phyloP scores from a whole-genome alignment of 2,888 invertebrate species.

The Agrochola lota region DNA sequence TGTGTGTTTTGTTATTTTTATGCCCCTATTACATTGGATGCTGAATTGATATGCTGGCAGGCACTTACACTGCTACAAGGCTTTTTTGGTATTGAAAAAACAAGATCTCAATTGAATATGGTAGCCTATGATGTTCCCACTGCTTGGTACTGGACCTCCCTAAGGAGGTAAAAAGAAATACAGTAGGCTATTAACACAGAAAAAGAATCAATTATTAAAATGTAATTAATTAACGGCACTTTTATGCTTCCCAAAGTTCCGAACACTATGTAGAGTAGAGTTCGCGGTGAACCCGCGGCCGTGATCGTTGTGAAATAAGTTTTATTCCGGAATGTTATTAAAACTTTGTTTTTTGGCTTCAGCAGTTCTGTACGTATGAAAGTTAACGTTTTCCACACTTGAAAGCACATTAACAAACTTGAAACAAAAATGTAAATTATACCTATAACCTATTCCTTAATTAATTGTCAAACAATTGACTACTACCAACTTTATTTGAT shows the following conservation, averaged over 20 bases:
- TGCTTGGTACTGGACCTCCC: background rate
- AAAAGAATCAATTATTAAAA: conserved; percentile 2
- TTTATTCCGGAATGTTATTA: background rate
- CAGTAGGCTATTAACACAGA: no score
- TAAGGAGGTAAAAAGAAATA: background rate
- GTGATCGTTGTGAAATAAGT: conserved; percentile 2
- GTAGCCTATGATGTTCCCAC: background rate
- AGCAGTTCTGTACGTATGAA: background rate
- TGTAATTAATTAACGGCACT: background rate
- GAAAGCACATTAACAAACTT: background rate
- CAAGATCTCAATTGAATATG: background rate
- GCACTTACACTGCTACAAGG: no score
- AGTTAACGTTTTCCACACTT: background rate
- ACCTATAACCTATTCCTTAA: background rate
- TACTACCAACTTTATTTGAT: no score
- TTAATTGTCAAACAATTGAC: no score
- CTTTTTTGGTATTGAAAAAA: no score
- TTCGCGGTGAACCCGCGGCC: background rate
- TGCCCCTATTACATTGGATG: no score
- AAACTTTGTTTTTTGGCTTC: background rate
- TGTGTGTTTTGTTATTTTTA: no score
- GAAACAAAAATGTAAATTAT: no score
- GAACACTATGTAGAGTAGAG: background rate
- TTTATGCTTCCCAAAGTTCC: background rate
- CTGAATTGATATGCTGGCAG: no score